These are phyloP conservation scores for Hirtodrosophila alboralis DNA, from an alignment of 2,888 invertebrate species.

Conservation along the genomic window DNA sequence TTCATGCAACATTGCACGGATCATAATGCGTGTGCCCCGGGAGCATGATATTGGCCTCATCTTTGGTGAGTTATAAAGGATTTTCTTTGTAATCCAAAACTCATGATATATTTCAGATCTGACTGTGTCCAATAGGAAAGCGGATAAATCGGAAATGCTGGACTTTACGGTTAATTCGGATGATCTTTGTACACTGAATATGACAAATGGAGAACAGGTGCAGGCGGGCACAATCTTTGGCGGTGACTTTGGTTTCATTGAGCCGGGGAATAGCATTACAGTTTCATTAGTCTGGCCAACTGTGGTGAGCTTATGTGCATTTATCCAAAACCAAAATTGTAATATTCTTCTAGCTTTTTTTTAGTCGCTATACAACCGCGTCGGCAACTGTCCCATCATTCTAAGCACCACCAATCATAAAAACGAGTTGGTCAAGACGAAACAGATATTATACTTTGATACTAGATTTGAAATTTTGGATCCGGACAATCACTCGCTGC, in stretches of 20 bases:
- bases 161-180: conserved; percentile 68
- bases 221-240: conserved; percentile 72
- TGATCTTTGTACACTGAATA: conserved; percentile 72
- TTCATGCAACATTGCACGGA: conserved; percentile 49
- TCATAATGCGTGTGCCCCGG: conserved; percentile 74
- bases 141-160: conserved; percentile 57
- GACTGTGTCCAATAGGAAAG: conserved; percentile 52
- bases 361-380: conserved; percentile 81
- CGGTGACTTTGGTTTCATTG: conserved; percentile 79
- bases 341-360: conserved; percentile 4
- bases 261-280: conserved; percentile 64
- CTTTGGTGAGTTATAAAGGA: conserved; percentile 69
- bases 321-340: background rate
- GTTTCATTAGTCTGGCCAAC: conserved; percentile 82
- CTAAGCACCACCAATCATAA: conserved; percentile 63
- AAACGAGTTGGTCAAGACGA: conserved; percentile 50
- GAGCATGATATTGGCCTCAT: conserved; percentile 80
- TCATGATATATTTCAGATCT: conserved; percentile 63
- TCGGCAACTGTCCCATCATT: conserved; percentile 78
- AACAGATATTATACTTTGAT: conserved; percentile 71
- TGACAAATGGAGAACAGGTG: conserved; percentile 51
- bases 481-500: conserved; percentile 55
- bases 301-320: conserved; percentile 60
- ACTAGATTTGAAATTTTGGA: conserved; percentile 77
- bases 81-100: background rate